Evolutionary conservation across 2,797 vertebrate species (phyloP), one percentile per base, ranked within the genome.

Genomic region (Macropus fuliginosus): DNA sequence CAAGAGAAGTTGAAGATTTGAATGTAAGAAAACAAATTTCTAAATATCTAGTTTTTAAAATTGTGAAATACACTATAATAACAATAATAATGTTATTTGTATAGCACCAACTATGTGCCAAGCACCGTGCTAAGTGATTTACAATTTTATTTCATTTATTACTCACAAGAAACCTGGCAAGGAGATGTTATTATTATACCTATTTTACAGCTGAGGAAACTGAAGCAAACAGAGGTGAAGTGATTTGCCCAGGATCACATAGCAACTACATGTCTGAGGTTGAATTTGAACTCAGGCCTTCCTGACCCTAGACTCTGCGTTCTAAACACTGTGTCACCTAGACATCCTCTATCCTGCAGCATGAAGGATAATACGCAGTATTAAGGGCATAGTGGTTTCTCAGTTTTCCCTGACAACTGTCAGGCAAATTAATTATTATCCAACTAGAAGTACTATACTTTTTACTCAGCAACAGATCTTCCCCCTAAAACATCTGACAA

Each of bases 401-500:
- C 21, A 0, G 54, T 89, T 93, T 56, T 27, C 91, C 9, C 55
- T 96, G 55, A 91, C 40, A 57, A 56, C 3, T 40, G 90, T 1
- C 94, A 81, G 50, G 50, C 50, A 96, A 92, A 92, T 57, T 92
- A 21, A 93, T 1, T 52, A 74, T 57, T 31, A 1, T 62, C 40
- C 94, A 56, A 92, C 40, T 56, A 57, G 94, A 81, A 59, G 16
- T 81, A 59, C 54, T 11, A 28, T 62, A 21, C 91, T 93, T 93
- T 56, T 31, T 96, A 94, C 27, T 59, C 74, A 57, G 18, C 34
- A 90, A 55, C 0, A 95, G 18, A 91, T 59, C n/a, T 54, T 92
- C 57, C 0, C 2, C 18, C 6, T 40, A 81, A 81, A 29, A 40
- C 3, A 62, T 94, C 56, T 66, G 55, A 74, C 40, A 24, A 81